Percentiles rank a stretch among this genome's conserved stretches.
Evolutionary conservation across 2,888 invertebrate species (phyloP).

Genomic region (Eubasilissa splendida): DNA sequence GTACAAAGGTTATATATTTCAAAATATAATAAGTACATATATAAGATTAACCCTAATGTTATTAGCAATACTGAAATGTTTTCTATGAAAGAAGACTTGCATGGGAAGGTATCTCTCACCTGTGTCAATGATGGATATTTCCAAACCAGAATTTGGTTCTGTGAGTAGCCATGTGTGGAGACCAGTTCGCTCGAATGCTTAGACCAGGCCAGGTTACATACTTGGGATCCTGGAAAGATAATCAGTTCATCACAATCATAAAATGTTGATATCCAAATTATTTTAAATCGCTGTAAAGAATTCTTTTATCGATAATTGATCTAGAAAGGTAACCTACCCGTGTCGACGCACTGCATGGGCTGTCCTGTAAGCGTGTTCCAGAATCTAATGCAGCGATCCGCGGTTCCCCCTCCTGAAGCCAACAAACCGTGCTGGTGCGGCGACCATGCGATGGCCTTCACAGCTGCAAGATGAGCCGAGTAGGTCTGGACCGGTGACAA

Average conservation of each 20-base stretch:
- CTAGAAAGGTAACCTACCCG: constrained; percentile 72
- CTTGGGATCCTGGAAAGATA: constrained; percentile 85
- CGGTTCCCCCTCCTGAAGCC: constrained; percentile 99
- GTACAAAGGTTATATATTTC: too few species aligned
- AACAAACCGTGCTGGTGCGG: constrained; percentile 98
- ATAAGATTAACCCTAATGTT: neutral
- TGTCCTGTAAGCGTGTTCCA: constrained; percentile 99
- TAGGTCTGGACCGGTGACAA: constrained; percentile 94
- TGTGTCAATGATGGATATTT: constrained; percentile 98
- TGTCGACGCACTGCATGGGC: constrained; percentile 98
- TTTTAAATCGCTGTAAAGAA: neutral
- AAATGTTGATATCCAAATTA: constrained; percentile 35
- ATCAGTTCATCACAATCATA: neutral
- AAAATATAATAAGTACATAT: neutral
- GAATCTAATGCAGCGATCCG: constrained; percentile 96
- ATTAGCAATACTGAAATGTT: neutral
- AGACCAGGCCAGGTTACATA: constrained; percentile 99
- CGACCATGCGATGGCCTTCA: constrained; percentile 99
- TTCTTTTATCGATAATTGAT: neutral
- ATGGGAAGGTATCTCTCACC: constrained; percentile 67
- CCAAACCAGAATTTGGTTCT: constrained; percentile 99
- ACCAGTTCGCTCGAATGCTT: constrained; percentile 98
- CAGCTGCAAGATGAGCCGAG: constrained; percentile 96
- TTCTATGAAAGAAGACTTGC: neutral
- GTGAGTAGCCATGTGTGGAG: constrained; percentile 98